Percentiles rank a stretch among this genome's conserved stretches.
Evolutionary conservation across 2,113 vertebrate genomes (phyloP).

Genomic region (Boleophthalmus pectinirostris): DNA sequence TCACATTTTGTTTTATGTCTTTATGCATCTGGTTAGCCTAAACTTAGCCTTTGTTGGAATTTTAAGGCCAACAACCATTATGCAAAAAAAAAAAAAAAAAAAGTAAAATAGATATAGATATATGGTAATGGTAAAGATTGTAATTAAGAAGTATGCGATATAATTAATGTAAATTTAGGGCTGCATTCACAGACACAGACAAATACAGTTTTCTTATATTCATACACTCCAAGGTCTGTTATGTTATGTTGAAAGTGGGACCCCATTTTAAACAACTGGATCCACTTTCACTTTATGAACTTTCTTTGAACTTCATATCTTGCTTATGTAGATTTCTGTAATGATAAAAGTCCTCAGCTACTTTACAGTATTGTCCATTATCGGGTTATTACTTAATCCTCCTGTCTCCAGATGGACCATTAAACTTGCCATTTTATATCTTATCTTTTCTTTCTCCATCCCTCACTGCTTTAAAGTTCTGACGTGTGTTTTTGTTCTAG

Average conservation of each 20-base stretch:
- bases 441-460: not conserved
- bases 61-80: too few species aligned
- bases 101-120: too few species aligned
- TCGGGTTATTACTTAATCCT: not conserved
- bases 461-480: not conserved
- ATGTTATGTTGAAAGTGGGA: not conserved
- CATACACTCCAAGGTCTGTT: not conserved
- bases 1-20: too few species aligned
- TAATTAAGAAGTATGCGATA: too few species aligned
- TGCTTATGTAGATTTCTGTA: not conserved
- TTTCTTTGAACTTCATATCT: not conserved
- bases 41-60: too few species aligned
- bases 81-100: too few species aligned
- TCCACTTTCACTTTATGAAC: not conserved
- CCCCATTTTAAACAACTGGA: not conserved
- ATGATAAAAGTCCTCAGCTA: not conserved
- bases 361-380: not conserved
- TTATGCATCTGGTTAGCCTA: too few species aligned
- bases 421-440: not conserved
- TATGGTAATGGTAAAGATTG: too few species aligned
- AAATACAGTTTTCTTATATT: not conserved
- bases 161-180: too few species aligned
- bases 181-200: too few species aligned
- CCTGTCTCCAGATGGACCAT: not conserved
- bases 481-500: slow-evolving; percentile 5